phyloP scores from a whole-genome alignment of 2,888 invertebrate genomes.

The Tenodera sinensis region DNA sequence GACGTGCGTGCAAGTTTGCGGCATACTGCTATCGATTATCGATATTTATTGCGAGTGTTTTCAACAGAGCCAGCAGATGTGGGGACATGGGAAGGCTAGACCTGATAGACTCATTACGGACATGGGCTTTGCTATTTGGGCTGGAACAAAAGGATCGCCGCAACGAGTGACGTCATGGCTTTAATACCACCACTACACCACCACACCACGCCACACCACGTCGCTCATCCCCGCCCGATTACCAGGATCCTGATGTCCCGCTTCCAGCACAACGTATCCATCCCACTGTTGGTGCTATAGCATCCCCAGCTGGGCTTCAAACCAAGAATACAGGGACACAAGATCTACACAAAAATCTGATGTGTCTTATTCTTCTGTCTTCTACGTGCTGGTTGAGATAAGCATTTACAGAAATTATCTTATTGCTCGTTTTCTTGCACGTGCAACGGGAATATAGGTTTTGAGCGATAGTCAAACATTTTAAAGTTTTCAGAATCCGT shows the following conservation, averaged over 20 bases:
- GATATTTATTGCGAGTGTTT: constrained; percentile 24
- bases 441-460: too few relatives aligned
- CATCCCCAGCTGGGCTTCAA: not conserved
- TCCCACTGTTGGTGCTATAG: not conserved
- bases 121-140: not conserved
- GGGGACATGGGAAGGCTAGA: not conserved
- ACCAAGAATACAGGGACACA: not conserved
- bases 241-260: not conserved
- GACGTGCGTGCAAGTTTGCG: not conserved
- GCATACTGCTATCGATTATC: constrained; percentile 15
- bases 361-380: too few relatives aligned
- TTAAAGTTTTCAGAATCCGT: too few relatives aligned
- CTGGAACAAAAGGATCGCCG: not conserved
- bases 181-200: not conserved
- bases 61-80: not conserved
- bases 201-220: not conserved
- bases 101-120: not conserved
- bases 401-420: too few relatives aligned
- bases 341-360: too few relatives aligned
- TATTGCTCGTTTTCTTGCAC: too few relatives aligned
- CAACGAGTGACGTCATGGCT: not conserved
- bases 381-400: too few relatives aligned
- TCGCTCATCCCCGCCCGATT: not conserved
- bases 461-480: too few relatives aligned
- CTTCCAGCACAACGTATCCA: not conserved